Base-by-base conservation (phyloP, 2,113 vertebrate genomes). In the Microtus richardsoni region DNA sequence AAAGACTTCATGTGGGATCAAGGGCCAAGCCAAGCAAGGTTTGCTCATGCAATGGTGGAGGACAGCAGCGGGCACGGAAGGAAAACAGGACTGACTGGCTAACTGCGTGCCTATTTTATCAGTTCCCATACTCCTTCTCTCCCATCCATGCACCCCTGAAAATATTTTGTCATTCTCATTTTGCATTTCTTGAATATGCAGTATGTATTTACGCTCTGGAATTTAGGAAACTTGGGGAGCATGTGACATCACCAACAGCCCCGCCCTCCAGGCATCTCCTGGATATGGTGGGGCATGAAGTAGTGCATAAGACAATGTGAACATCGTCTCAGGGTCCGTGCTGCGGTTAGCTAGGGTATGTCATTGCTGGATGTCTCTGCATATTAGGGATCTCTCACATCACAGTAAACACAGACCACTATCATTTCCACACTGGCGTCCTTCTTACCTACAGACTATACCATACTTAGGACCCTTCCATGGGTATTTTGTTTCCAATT, bases 1-100 rank as follows among this genome's bases (percentile, higher is more conserved):
- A 97, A 95, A 88, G 93, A 95, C 95, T 94, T 96, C 95, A 68
- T 95, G 77, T 74, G 83, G 86, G 89, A 95, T 94, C 88, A 92
- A 95, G 41, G 73, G 52, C 88, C 4, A 5, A 80, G 83, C 89
- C 89, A 95, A 73, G 86, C 79, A 47, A 92, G 47, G 64, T 39
- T 95, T 95, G 44, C 90, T 89, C n/a, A 79, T 75, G 78, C 73
- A 84, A 62, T 88, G 49, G 39, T n/a, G 0, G 0, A 66, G 26
- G 78, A 19, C 17, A 60, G 66, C 66, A 92, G 73, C 80, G 39
- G 78, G 58, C n/a, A 83, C 41, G n/a, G 13, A 39, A 95, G 41
- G 13, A 36, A 95, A 95, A 39, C 52, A 68, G 49, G 12, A 30
- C 24, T 80, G 41, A 92, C 6, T 52, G 41, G 41, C 33, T 91